Conservation (phyloP, 2,113 vertebrate species). For the Percina caprodes region DNA sequence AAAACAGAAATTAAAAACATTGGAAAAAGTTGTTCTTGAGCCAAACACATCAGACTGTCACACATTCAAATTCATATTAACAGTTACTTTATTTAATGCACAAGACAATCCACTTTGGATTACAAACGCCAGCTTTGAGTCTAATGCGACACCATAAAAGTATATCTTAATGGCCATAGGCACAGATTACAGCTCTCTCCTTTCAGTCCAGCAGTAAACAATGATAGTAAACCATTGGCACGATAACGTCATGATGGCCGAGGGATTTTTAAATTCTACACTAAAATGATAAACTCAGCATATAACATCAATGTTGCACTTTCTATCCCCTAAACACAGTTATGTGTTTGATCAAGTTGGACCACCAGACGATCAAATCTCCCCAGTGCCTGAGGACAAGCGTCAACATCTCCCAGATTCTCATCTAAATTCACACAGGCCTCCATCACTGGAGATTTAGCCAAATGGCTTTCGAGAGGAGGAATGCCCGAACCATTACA, state of each 20-base stretch:
- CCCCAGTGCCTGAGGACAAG: slow-evolving; percentile 63
- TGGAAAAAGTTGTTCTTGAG: slow-evolving; percentile 42
- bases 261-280: slow-evolving; percentile 51
- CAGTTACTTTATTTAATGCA: slow-evolving; percentile 46
- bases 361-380: slow-evolving; percentile 74
- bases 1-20: slow-evolving; percentile 51
- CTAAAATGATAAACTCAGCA: slow-evolving; percentile 58
- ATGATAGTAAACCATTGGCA: slow-evolving; percentile 49
- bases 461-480: slow-evolving; percentile 72
- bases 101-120: slow-evolving; percentile 20
- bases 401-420: slow-evolving; percentile 63
- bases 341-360: slow-evolving; percentile 69
- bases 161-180: slow-evolving; percentile 36
- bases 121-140: slow-evolving; percentile 31
- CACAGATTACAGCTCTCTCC: slow-evolving; percentile 29
- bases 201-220: slow-evolving; percentile 46
- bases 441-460: slow-evolving; percentile 73
- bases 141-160: slow-evolving; percentile 11
- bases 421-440: slow-evolving; percentile 75
- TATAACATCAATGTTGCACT: slow-evolving; percentile 62
- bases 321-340: slow-evolving; percentile 68
- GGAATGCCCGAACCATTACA: slow-evolving; percentile 73
- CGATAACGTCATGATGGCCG: slow-evolving; percentile 23
- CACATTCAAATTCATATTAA: slow-evolving; percentile 45
- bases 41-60: slow-evolving; percentile 51